Evolutionary conservation across 1,140 invertebrate species (phyloP), one percentile per base, ranked within the genome.

Genomic region (Drosophila gunungcola): DNA sequence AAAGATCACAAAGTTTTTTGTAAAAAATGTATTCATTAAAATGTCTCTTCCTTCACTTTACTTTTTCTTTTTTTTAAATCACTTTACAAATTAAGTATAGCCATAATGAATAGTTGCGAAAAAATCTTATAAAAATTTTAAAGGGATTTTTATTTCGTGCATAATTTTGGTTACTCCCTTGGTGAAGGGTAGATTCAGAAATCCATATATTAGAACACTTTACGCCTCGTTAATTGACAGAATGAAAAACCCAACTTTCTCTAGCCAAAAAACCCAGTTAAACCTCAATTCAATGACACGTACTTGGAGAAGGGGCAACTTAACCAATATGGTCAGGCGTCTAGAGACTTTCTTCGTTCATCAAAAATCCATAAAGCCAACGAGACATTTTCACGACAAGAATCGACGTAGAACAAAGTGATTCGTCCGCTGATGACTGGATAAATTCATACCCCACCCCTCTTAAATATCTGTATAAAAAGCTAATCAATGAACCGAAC

Each of bases 311-410:
- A 25, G 61, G 63, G 63, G 63, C 54, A 49, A 51, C 45, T 58
- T 57, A 45, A 54, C 65, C 61, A 70, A 73, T 80, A 85, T 85
- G 82, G 73, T 85, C 81, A 84, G 72, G 72, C 69, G 68, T 63
- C 57, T 58, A 60, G 32, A 32, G 62, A 73, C 82, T 84, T 80
- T 84, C 73, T 85, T 86, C 48, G 63, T 78, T 86, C 60, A 82
- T 86, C 73, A 82, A 82, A 85, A 81, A 74, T 72, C 73, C 68
- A 84, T 84, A 85, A 84, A 85, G 60, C 52, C 52, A 48, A 41
- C 51, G 10, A 41, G 16, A 39, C 78, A 86, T 88, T 85, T 70
- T 85, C 82, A 86, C 82, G 54, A 78, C 34, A 81, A 81, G 67
- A 77, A 82, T 83, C 55, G 39, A 43, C 45, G 60, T 54, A 85